phyloP scores from a whole-genome alignment of 2,888 invertebrate genomes.

The Bimastos eiseni region DNA sequence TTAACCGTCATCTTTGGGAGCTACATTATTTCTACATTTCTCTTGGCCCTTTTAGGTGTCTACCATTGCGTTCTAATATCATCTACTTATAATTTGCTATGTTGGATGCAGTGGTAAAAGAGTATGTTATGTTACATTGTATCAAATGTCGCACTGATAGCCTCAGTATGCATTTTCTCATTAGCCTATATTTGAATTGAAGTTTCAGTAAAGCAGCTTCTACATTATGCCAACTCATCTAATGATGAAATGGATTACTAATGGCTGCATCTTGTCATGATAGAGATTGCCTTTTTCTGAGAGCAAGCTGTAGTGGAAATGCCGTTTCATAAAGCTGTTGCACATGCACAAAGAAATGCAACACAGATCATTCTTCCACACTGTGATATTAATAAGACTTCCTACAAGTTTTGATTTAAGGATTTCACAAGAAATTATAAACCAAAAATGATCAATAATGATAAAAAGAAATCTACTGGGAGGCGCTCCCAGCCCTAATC shows the following conservation, averaged over 20 bases:
- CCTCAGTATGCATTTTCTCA: too few relatives aligned
- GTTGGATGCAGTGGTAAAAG: too few relatives aligned
- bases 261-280: neutral
- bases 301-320: neutral
- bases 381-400: constrained; percentile 13
- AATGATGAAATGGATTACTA: neutral
- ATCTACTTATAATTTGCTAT: too few relatives aligned
- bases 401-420: neutral
- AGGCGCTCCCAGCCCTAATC: too few relatives aligned
- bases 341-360: neutral
- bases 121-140: too few relatives aligned
- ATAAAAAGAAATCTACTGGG: too few relatives aligned
- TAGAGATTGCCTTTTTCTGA: neutral
- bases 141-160: too few relatives aligned
- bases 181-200: too few relatives aligned
- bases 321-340: neutral
- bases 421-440: neutral
- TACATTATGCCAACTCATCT: neutral
- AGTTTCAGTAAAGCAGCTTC: too few relatives aligned
- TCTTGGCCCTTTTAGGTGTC: too few relatives aligned
- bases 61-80: too few relatives aligned
- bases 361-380: neutral
- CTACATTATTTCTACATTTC: neutral
- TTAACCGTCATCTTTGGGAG: neutral
- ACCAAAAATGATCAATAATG: neutral